Evolutionary conservation across 2,113 vertebrate genomes (phyloP).

Genomic region (Isichthys henryi): DNA sequence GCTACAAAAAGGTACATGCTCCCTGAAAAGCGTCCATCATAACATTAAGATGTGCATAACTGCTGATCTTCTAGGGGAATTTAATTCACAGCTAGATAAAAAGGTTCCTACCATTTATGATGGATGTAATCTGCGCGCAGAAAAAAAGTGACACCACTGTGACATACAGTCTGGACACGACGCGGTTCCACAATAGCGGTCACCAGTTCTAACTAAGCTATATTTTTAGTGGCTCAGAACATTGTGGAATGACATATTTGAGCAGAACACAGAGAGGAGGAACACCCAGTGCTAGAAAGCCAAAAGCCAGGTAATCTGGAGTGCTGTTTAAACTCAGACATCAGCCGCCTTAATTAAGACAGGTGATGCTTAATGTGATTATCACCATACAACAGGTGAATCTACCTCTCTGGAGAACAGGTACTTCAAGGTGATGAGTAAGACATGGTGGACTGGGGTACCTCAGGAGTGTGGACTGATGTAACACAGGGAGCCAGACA

Average conservation of each 20-base stretch:
- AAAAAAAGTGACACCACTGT: background rate
- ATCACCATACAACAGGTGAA: background rate
- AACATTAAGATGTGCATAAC: background rate
- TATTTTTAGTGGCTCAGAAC: background rate
- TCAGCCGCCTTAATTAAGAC: background rate
- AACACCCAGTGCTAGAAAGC: background rate
- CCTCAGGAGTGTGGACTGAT: background rate
- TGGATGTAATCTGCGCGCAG: background rate
- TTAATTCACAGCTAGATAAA: background rate
- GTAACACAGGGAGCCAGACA: background rate
- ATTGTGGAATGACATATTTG: background rate
- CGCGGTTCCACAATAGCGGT: background rate
- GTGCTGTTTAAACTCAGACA: background rate
- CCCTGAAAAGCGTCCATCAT: background rate
- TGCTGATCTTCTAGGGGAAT: background rate
- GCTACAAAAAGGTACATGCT: background rate
- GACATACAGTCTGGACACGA: too few relatives aligned
- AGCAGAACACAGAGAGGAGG: background rate
- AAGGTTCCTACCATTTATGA: background rate
- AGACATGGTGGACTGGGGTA: background rate
- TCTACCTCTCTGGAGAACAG: background rate
- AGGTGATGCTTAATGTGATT: background rate
- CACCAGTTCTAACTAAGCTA: background rate
- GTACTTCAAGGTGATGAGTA: background rate
- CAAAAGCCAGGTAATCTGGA: background rate